Percentiles rank a stretch among this genome's conserved stretches.
Conservation (phyloP, 1,140 invertebrate species). For the Apis cerana region DNA sequence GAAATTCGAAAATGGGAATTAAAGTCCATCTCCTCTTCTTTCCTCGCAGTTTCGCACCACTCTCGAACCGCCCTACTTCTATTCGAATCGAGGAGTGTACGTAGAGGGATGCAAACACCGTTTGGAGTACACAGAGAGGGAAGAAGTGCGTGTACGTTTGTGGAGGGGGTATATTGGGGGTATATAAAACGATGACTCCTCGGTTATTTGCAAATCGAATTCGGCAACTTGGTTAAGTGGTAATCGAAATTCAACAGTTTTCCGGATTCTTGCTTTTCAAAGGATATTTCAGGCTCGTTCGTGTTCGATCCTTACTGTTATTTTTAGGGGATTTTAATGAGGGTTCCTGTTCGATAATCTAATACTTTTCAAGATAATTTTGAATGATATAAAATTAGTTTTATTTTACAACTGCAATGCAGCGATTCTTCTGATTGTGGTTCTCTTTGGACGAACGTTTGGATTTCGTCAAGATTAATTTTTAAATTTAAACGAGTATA, state of each 20-base stretch:
- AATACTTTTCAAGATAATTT: too few species aligned
- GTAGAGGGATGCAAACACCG: conserved; percentile 31
- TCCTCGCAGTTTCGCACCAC: neutral
- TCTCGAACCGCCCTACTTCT: neutral
- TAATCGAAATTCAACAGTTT: conserved; percentile 37
- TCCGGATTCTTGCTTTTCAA: neutral
- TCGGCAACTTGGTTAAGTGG: conserved; percentile 3
- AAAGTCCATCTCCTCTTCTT: conserved; percentile 62
- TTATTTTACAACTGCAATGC: too few species aligned
- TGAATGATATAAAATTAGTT: too few species aligned
- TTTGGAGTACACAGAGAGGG: conserved; percentile 33
- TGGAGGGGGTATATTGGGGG: neutral
- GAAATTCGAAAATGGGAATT: conserved; percentile 75
- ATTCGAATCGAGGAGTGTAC: neutral
- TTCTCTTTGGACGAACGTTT: too few species aligned
- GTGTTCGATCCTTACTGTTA: neutral
- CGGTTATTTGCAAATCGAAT: conserved; percentile 44
- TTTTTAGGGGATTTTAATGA: too few species aligned
- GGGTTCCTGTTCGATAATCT: too few species aligned
- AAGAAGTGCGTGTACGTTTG: conserved; percentile 59
- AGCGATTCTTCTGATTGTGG: too few species aligned
- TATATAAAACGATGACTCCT: conserved; percentile 31
- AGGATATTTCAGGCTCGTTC: too few species aligned
- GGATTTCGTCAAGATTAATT: too few species aligned
- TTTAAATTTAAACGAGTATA: too few species aligned